phyloP scores from a whole-genome alignment of 2,797 vertebrate genomes.

The Mastacembelus armatus region DNA sequence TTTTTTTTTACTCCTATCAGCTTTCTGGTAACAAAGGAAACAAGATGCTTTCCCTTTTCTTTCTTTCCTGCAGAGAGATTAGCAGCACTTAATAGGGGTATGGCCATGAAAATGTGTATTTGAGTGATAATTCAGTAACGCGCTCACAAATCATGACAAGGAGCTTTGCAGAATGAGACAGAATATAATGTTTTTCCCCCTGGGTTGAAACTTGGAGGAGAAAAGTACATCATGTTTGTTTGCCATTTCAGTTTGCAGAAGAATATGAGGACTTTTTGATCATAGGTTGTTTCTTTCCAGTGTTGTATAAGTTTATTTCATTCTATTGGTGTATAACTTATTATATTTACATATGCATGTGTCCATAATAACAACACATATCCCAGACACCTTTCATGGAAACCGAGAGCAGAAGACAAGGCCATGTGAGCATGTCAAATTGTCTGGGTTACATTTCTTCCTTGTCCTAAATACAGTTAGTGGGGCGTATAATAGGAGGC shows the following conservation, averaged over 20 bases:
- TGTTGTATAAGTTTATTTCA: slow-evolving; percentile 8
- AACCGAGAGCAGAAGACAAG: slow-evolving; percentile 29
- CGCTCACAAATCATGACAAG: slow-evolving; percentile 76
- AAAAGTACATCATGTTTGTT: slow-evolving; percentile 62
- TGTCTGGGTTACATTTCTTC: slow-evolving; percentile 62
- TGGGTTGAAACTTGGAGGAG: slow-evolving; percentile 59
- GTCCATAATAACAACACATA: not conserved
- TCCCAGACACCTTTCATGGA: slow-evolving; percentile 26
- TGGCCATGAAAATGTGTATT: slow-evolving; percentile 82
- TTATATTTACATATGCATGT: not conserved
- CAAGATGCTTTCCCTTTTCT: slow-evolving; percentile 74
- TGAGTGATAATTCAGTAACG: slow-evolving; percentile 85
- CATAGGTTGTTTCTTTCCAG: slow-evolving; percentile 15
- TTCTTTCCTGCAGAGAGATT: slow-evolving; percentile 78
- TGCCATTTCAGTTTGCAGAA: slow-evolving; percentile 24
- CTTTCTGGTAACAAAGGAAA: slow-evolving; percentile 79
- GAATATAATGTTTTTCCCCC: slow-evolving; percentile 65
- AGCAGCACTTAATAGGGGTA: slow-evolving; percentile 71
- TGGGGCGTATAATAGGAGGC: slow-evolving; percentile 67
- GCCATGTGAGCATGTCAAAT: slow-evolving; percentile 61
- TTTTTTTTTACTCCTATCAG: slow-evolving; percentile 72
- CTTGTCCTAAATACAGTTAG: slow-evolving; percentile 72
- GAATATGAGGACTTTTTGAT: slow-evolving; percentile 26
- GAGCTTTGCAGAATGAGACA: slow-evolving; percentile 65
- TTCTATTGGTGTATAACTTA: slow-evolving; percentile 2